Conservation (phyloP, 2,113 vertebrate species). For the Psittacara wagleri region DNA sequence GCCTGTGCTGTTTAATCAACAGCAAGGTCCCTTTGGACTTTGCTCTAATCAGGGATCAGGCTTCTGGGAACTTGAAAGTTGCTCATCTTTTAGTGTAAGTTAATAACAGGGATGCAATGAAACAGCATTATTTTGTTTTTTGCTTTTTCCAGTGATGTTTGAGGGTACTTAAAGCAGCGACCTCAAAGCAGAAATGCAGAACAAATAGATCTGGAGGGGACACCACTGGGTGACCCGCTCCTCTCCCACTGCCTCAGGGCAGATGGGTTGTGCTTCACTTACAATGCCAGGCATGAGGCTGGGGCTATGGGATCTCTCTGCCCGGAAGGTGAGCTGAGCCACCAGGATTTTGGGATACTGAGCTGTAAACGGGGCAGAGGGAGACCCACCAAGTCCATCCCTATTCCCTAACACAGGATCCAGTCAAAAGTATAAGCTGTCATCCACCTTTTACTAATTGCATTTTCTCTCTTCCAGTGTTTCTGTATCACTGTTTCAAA, state of each 20-base stretch:
- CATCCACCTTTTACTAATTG: not conserved
- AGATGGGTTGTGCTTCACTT: not conserved
- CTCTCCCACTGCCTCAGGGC: not conserved
- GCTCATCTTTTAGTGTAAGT: not conserved
- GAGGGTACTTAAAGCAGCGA: not conserved
- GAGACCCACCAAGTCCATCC: not conserved
- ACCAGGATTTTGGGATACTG: no score
- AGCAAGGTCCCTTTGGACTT: not conserved
- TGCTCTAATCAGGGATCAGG: not conserved
- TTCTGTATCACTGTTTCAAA: not conserved
- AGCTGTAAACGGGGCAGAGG: not conserved
- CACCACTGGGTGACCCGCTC: not conserved
- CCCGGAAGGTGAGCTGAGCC: not conserved
- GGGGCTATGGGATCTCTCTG: not conserved
- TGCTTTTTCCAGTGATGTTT: not conserved
- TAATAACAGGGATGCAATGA: not conserved
- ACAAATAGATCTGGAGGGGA: not conserved
- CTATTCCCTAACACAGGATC: not conserved
- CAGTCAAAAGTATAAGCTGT: not conserved
- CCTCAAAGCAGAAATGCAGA: not conserved
- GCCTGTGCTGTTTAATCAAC: not conserved
- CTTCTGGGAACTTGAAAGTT: not conserved
- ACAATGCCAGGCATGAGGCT: not conserved
- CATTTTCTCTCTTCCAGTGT: not conserved
- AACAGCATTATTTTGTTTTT: not conserved